These are phyloP conservation scores for Platanista minor DNA, from an alignment of 2,113 vertebrate genomes.

Conservation along the genomic window DNA sequence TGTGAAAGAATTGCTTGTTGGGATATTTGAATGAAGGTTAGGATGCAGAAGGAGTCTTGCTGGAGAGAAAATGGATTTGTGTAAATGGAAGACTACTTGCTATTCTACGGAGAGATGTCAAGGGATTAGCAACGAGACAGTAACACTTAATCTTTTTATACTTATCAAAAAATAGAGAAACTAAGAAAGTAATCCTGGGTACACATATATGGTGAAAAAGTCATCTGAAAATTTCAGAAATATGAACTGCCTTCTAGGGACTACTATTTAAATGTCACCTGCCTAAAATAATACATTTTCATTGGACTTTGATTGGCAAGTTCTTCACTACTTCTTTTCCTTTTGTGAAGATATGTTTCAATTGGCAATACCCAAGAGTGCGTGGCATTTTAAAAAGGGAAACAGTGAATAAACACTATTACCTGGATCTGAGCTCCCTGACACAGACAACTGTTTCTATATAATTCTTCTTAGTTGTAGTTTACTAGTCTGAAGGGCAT, in stretches of 20 bases:
- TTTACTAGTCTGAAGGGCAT: not conserved
- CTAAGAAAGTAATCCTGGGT: not conserved
- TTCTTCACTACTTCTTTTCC: conserved; percentile 54
- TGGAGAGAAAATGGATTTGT: not conserved
- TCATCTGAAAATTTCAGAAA: conserved; percentile 59
- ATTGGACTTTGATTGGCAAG: conserved; percentile 59
- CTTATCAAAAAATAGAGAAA: not conserved
- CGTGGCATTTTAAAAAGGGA: conserved; percentile 50
- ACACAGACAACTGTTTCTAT: conserved; percentile 13
- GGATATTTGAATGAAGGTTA: not conserved
- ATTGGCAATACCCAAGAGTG: conserved; percentile 52
- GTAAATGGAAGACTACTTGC: not conserved
- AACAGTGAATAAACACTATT: conserved; percentile 40
- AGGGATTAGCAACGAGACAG: not conserved
- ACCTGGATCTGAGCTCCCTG: not conserved
- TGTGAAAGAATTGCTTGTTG: not conserved
- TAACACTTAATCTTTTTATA: not conserved
- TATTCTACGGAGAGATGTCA: not conserved
- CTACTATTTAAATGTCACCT: conserved; percentile 39
- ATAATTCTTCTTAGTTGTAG: conserved; percentile 1
- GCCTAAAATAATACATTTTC: conserved; percentile 14
- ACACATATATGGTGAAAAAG: not conserved
- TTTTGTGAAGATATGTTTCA: conserved; percentile 46
- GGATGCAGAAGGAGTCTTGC: not conserved
- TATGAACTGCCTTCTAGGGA: not conserved